Percentiles rank a stretch among this genome's conserved stretches.
Conservation (phyloP, 2,797 vertebrate genomes). For the Sphenopsis melanotis region DNA sequence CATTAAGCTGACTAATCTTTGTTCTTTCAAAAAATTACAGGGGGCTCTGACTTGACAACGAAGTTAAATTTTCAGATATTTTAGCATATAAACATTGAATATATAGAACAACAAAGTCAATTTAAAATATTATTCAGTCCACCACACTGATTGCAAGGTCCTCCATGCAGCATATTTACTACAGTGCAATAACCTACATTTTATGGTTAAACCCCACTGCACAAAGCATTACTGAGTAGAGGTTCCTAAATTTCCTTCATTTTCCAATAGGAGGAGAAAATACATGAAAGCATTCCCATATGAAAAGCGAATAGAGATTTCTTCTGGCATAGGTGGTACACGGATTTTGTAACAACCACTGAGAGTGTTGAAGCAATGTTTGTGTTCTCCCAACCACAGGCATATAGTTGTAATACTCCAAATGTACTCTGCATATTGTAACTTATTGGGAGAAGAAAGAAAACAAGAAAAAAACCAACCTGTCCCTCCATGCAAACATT, state of each 20-base stretch:
- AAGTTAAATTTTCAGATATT: neutral
- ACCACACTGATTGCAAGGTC: neutral
- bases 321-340: neutral
- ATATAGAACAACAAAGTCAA: neutral
- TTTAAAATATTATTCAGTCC: neutral
- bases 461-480: neutral
- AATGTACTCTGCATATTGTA: neutral
- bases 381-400: accelerated
- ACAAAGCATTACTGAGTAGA: neutral
- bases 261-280: neutral
- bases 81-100: neutral
- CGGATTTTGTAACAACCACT: neutral
- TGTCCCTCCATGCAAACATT: neutral
- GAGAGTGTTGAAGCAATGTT: neutral
- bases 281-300: neutral
- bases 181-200: neutral
- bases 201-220: neutral
- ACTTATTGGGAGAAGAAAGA: neutral
- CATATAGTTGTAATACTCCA: neutral
- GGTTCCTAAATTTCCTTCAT: neutral
- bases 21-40: neutral
- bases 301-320: neutral
- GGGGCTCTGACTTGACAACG: neutral
- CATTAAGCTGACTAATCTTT: neutral
- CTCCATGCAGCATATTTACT: neutral